phyloP scores from a whole-genome alignment of 1,140 invertebrate genomes.

The Wiebesia pumilae region DNA sequence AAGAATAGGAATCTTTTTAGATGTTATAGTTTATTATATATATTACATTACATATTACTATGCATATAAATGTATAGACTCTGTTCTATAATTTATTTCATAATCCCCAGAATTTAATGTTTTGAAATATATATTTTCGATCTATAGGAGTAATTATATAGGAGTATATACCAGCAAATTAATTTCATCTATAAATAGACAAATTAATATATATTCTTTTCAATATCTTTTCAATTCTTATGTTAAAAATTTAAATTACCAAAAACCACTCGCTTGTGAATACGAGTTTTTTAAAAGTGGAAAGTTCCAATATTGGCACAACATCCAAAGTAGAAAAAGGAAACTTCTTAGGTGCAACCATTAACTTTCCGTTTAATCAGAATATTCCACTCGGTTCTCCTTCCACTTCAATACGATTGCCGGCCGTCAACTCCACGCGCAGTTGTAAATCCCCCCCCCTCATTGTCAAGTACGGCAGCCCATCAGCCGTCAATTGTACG shows the following conservation, averaged over 20 bases:
- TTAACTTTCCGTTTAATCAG: constrained; percentile 29
- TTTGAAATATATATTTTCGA: too few species aligned
- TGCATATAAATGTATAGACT: too few species aligned
- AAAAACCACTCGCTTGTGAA: not conserved
- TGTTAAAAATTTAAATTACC: not conserved
- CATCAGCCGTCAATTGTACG: constrained; percentile 39
- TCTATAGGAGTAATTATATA: too few species aligned
- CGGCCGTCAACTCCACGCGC: constrained; percentile 23
- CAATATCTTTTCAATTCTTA: not conserved
- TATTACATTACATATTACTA: too few species aligned
- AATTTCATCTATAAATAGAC: not conserved
- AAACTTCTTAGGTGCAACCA: constrained; percentile 2
- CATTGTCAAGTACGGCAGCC: not conserved
- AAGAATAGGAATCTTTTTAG: not conserved
- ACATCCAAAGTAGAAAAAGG: not conserved
- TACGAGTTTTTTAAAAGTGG: not conserved
- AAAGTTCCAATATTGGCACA: constrained; percentile 10
- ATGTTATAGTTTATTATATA: not conserved
- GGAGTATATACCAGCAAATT: too few species aligned
- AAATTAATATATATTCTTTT: not conserved
- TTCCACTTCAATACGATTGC: not conserved
- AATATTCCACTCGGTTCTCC: not conserved
- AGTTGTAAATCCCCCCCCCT: not conserved
- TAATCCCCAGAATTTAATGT: too few species aligned
- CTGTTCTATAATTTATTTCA: too few species aligned